These are phyloP conservation scores for Gasterosteus nipponicus DNA, from an alignment of 2,113 vertebrate genomes.

Conservation along the genomic window DNA sequence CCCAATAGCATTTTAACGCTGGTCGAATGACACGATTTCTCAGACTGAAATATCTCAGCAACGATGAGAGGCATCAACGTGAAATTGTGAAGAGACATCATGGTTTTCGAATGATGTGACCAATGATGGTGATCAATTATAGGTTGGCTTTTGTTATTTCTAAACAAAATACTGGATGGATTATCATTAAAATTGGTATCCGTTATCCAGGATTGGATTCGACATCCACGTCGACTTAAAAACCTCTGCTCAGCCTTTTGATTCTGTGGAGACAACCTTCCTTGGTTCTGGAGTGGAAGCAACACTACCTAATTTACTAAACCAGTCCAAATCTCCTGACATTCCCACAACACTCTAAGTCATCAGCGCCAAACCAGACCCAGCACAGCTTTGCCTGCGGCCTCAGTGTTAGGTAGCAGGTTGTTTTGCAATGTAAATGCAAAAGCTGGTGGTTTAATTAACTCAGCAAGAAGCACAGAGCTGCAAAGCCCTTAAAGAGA, in stretches of 20 bases:
- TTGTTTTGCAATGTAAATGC: constrained; percentile 74
- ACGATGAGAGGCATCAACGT: not conserved
- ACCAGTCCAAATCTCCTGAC: constrained; percentile 33
- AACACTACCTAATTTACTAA: constrained; percentile 24
- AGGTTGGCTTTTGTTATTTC: not conserved
- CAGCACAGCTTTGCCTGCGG: constrained; percentile 43
- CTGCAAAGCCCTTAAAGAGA: constrained; percentile 40
- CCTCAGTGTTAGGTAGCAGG: constrained; percentile 42
- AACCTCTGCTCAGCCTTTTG: not conserved
- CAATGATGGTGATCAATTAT: not conserved
- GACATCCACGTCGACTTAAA: not conserved
- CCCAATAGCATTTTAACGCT: constrained; percentile 28
- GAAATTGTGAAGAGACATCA: not conserved
- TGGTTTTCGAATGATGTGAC: not conserved
- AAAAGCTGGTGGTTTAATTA: constrained; percentile 72
- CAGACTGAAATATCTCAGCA: not conserved
- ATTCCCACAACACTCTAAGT: constrained; percentile 30
- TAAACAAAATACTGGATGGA: not conserved
- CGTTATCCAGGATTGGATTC: not conserved
- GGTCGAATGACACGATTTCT: not conserved
- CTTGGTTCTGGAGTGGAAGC: constrained; percentile 9
- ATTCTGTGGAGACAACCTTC: constrained; percentile 7
- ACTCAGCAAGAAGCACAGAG: constrained; percentile 35
- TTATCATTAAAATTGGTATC: not conserved
- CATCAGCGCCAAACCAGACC: constrained; percentile 29